Percentiles rank a stretch among this genome's conserved stretches.
Conservation (phyloP, 1,140 invertebrate genomes). For the Drosophila varians region DNA sequence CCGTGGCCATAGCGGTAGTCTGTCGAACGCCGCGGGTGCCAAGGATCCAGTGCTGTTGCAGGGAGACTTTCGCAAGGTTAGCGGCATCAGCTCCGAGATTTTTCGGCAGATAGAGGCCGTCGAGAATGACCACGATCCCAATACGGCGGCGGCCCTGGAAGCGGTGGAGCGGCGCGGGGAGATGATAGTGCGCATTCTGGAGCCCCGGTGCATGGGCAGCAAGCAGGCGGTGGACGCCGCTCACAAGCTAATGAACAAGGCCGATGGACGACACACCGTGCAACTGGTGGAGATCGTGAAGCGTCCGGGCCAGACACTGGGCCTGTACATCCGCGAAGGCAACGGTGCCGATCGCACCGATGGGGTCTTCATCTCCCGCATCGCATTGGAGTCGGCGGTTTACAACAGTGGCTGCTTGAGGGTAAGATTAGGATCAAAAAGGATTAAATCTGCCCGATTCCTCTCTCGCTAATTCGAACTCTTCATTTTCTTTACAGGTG, state of each 20-base stretch:
- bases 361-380: slow-evolving; percentile 99
- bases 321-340: slow-evolving; percentile 98
- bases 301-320: slow-evolving; percentile 98
- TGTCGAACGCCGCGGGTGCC: slow-evolving; percentile 74
- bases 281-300: slow-evolving; percentile 99
- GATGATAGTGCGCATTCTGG: slow-evolving; percentile 96
- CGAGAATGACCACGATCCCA: slow-evolving; percentile 96
- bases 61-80: slow-evolving; percentile 95
- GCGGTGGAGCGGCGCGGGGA: slow-evolving; percentile 95
- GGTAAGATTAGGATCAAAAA: slow-evolving; percentile 83
- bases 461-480: background rate
- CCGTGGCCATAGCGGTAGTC: slow-evolving; percentile 56
- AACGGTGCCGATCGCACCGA: slow-evolving; percentile 96
- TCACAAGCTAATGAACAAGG: slow-evolving; percentile 90
- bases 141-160: slow-evolving; percentile 94
- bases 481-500: slow-evolving; percentile 85
- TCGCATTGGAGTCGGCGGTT: slow-evolving; percentile 97
- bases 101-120: slow-evolving; percentile 98
- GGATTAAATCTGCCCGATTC: too few relatives aligned
- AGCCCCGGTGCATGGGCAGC: slow-evolving; percentile 91
- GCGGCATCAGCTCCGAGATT: slow-evolving; percentile 96
- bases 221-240: slow-evolving; percentile 92
- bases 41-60: slow-evolving; percentile 95
- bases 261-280: slow-evolving; percentile 83
- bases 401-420: slow-evolving; percentile 98